Conservation (phyloP, 1,140 invertebrate genomes). For the Eciton burchellii region DNA sequence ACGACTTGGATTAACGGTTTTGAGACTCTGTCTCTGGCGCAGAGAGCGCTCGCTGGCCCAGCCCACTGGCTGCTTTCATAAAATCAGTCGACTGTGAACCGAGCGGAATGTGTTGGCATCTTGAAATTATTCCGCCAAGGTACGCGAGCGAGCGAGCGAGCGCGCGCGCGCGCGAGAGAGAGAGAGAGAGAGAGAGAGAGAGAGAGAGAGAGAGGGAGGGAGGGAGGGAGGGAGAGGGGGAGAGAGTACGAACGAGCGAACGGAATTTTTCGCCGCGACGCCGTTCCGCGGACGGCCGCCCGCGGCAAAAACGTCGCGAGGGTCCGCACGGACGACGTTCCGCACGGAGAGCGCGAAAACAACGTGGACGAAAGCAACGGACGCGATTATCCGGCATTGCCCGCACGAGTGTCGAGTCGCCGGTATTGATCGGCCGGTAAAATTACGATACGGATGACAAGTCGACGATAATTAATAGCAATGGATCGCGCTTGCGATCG, state of each 20-base stretch:
- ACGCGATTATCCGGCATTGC: conserved; percentile 3
- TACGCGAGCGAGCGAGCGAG: too few species aligned
- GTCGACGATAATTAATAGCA: background rate
- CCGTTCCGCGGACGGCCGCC: conserved; percentile 33
- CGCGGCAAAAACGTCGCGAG: conserved; percentile 57
- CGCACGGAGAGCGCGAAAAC: conserved; percentile 31
- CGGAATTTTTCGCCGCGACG: conserved; percentile 64
- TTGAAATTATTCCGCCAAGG: conserved; percentile 70
- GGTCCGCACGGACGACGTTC: conserved; percentile 46
- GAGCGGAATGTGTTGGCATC: conserved; percentile 71
- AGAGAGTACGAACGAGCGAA: conserved; percentile 39
- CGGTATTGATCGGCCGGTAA: background rate
- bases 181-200: too few species aligned
- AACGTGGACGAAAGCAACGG: conserved; percentile 25
- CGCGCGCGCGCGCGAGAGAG: too few species aligned
- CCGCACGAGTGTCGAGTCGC: background rate
- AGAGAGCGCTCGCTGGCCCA: conserved; percentile 1
- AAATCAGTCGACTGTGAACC: conserved; percentile 73
- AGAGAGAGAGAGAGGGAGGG: too few species aligned
- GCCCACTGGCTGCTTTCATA: conserved; percentile 63
- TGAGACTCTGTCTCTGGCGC: conserved; percentile 24
- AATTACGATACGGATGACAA: background rate
- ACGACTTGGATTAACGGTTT: conserved; percentile 62
- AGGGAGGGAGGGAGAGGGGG: too few species aligned
- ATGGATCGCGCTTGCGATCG: too few species aligned